Evolutionary conservation across 2,797 vertebrate species (phyloP), one percentile per base, ranked within the genome.

Genomic region (Chaunax sp.): DNA sequence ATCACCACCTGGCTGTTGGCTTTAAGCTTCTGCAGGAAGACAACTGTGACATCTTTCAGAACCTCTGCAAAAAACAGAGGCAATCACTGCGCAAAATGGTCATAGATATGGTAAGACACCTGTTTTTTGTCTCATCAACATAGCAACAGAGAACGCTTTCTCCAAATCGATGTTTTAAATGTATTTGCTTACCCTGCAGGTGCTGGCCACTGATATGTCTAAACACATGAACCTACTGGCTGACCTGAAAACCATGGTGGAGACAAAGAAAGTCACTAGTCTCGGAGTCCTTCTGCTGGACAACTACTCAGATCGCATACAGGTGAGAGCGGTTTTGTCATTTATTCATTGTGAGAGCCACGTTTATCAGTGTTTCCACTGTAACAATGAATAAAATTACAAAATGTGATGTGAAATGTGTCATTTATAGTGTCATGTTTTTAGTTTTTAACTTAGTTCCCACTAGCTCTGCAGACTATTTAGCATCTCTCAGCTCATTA

Each of bases 201-300:
- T 98, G 65, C 70, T 98, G 79, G 97, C 97, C 53, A 98, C 97
- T 0, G 97, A 98, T 78, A 98, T 98, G 97, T 98, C 96, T 69
- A 98, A 98, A 82, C 97, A 98, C 88, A 98, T 98, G 97, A 97
- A 95, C 78, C 89, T 98, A 15, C 85, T 98, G 90, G 97, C 96
- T 1, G 97, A 98, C 71, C 90, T 98, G 65, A 98, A 98, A 86
- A 98, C 97, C 14, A 98, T 98, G 97, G 97, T 98, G 72, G 97
- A 98, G 86, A 98, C 97, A 23, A 98, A 97, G 90, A 98, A 97
- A 81, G 97, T 98, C 83, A 97, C 97, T 4, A 98, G 95, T 82
- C 90, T 96, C 2, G 97, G 97, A 0, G 96, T 98, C 44, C 88
- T 98, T 10, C 90, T 98, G 69, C 85, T 98, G 77, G 97, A 98